Conservation (phyloP, 2,797 vertebrate genomes). For the Tinamus major region DNA sequence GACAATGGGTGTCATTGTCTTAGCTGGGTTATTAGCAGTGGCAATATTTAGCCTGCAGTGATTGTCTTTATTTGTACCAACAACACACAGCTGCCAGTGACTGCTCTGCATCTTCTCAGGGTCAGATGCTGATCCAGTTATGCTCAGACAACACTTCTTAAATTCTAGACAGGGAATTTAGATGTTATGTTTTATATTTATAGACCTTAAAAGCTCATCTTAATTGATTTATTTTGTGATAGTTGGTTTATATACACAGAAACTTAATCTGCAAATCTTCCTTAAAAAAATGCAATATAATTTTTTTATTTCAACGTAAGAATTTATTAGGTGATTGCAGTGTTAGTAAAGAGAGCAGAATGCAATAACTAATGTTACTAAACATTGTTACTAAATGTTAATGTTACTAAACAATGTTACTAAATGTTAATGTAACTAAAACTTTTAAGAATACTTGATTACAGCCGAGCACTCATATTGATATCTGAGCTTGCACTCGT, state of each 20-base stretch:
- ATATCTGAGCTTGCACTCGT: accelerated
- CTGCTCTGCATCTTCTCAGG: neutral
- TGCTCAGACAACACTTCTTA: neutral
- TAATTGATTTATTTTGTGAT: neutral
- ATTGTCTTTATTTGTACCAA: neutral
- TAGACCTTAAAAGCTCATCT: neutral
- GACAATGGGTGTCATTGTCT: neutral
- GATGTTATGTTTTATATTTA: neutral
- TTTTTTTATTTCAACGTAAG: accelerated
- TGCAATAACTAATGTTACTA: accelerated
- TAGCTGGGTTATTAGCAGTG: neutral
- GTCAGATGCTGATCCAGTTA: neutral
- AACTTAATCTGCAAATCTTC: neutral
- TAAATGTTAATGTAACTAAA: too few species aligned
- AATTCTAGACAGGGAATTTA: too few species aligned
- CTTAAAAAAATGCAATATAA: neutral
- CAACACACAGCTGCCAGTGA: neutral
- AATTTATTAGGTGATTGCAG: accelerated
- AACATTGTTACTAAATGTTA: too few species aligned
- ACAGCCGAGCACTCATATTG: accelerated
- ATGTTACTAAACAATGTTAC: too few species aligned
- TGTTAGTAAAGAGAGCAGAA: neutral
- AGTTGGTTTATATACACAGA: neutral
- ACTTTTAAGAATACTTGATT: neutral
- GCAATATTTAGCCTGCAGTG: neutral